Conservation (phyloP, 2,888 invertebrate species). For the Drosophila demipolita region DNA sequence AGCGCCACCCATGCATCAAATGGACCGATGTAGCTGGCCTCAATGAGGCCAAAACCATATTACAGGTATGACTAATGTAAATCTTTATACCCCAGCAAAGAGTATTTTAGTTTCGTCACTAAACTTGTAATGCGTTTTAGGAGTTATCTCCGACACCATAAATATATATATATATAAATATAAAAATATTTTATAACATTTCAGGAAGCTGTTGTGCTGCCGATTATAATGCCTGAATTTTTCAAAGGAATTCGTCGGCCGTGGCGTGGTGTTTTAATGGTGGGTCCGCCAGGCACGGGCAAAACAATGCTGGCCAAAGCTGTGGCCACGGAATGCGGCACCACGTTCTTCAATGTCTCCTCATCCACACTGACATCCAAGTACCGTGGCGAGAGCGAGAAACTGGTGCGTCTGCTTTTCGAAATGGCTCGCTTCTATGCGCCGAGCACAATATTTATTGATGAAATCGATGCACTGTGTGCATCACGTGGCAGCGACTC, state of each 20-base stretch:
- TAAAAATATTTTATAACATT: neutral
- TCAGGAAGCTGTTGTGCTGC: conserved; percentile 94
- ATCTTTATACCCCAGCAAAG: neutral
- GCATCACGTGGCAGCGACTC: conserved; percentile 93
- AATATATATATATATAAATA: neutral
- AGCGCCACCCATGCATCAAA: conserved; percentile 92
- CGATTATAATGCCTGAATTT: conserved; percentile 94
- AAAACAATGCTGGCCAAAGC: conserved; percentile 94
- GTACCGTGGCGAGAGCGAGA: conserved; percentile 96
- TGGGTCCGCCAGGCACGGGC: conserved; percentile 89
- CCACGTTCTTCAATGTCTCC: conserved; percentile 95
- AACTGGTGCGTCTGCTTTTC: conserved; percentile 93
- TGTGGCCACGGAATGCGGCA: conserved; percentile 94
- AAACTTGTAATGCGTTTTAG: neutral
- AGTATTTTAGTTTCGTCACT: neutral
- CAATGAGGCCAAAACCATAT: conserved; percentile 90
- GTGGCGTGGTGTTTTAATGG: conserved; percentile 87
- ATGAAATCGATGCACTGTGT: conserved; percentile 95
- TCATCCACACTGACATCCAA: conserved; percentile 95
- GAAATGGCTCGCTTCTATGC: conserved; percentile 96
- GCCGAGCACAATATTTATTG: conserved; percentile 95
- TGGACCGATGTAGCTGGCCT: conserved; percentile 92
- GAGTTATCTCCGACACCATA: neutral
- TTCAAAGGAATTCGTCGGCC: conserved; percentile 94
- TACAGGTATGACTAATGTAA: conserved; percentile 83